Evolutionary conservation across 2,113 vertebrate species (phyloP), one percentile per base, ranked within the genome.

Genomic region (Butastur rufipennis): DNA sequence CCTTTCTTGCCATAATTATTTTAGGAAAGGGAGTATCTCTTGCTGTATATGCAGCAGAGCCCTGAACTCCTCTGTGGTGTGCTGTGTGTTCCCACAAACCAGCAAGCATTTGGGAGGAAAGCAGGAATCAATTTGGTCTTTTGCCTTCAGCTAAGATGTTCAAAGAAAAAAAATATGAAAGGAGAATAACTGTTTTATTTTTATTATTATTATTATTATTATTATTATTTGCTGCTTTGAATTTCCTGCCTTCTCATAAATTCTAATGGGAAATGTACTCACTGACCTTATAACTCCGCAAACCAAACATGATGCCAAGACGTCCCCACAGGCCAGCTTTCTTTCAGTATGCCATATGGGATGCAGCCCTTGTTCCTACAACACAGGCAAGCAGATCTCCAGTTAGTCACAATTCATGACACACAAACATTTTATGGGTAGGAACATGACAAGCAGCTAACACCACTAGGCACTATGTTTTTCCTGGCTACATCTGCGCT

Each of bases 161-260:
- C 16, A 94, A 73, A 86, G 19, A 5, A 11, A 45, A 66, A 55
- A 45, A 45, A 29, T 4, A 0, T 3, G 4, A 85, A 72, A 80
- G 8, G 21, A n/a, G 20, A 82, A 65, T 29, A 80, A 61, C 43
- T 11, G 27, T 4, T 81, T 62, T 83, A 25, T 43, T 86, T 23
- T 86, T 50, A 18, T 45, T 47, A 23, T 43, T 88, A 20, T 86
- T 36, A 36, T 36, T 50, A 50, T 52, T 53, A 29, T 55, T 67
- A 70, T 83, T 74, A 68, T 66, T 91, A 74, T 61, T 91, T 58
- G 12, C n/a, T 67, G n/a, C 45, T 90, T 90, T 80, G 75, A 71
- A 74, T 90, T 96, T 92, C 80, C 85, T 95, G 72, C 63, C 36
- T 90, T 73, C 92, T 95, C 87, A 90, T 83, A 86, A 95, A 94